phyloP scores from a whole-genome alignment of 2,113 vertebrate genomes.

The Neolamprologus variostigma region DNA sequence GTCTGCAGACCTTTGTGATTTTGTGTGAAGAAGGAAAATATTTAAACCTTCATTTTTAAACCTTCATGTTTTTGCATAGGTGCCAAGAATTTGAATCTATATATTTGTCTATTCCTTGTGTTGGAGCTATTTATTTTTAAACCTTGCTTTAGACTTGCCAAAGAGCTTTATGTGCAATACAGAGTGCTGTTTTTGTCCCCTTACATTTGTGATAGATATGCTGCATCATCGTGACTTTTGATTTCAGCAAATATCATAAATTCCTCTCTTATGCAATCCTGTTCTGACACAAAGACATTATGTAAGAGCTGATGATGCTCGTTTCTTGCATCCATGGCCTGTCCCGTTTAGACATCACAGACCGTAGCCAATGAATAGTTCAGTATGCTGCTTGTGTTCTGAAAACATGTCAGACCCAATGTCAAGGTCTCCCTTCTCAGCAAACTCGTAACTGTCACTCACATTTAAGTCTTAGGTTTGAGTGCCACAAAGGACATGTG shows the following conservation, averaged over 20 bases:
- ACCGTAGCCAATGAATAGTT: not conserved
- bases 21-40: not conserved
- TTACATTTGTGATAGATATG: not conserved
- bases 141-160: not conserved
- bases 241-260: conserved; percentile 24
- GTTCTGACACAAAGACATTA: conserved; percentile 1
- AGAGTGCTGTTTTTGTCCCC: not conserved
- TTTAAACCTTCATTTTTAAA: not conserved
- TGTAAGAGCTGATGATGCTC: conserved; percentile 17
- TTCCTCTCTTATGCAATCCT: conserved; percentile 35
- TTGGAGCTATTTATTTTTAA: not conserved
- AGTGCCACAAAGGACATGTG: conserved; percentile 8
- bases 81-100: not conserved
- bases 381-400: conserved; percentile 13
- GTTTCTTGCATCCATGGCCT: not conserved
- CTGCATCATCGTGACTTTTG: conserved; percentile 8
- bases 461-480: not conserved
- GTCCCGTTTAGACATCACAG: conserved; percentile 18
- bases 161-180: not conserved
- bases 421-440: conserved; percentile 46
- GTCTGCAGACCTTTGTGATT: not conserved
- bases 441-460: conserved; percentile 24
- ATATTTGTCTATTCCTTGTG: not conserved
- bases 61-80: not conserved
- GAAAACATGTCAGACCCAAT: conserved; percentile 23